These are phyloP conservation scores for Adelphocoris suturalis DNA, from an alignment of 2,888 invertebrate species.

Conservation along the genomic window DNA sequence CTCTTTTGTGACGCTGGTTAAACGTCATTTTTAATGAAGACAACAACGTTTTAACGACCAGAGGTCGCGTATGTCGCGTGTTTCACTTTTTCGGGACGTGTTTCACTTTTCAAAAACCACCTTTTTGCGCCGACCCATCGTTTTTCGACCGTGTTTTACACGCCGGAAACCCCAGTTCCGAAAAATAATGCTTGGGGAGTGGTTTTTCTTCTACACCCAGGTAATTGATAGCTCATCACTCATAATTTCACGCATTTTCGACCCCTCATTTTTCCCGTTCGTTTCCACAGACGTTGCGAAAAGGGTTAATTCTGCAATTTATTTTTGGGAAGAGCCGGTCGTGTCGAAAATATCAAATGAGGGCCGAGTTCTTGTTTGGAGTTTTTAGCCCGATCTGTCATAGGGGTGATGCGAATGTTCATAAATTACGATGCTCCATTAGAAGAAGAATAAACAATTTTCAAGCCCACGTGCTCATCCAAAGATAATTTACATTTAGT, in stretches of 20 bases:
- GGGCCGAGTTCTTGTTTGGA: background rate
- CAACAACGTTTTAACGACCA: conserved; percentile 38
- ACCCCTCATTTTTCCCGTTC: background rate
- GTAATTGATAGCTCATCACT: conserved; percentile 54
- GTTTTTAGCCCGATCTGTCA: background rate
- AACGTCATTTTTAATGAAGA: conserved; percentile 58
- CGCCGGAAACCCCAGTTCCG: background rate
- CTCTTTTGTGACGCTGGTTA: conserved; percentile 1
- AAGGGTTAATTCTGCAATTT: background rate
- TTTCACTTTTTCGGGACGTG: background rate
- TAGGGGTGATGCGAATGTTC: background rate
- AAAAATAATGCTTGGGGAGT: conserved; percentile 6
- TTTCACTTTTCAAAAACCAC: conserved; percentile 27
- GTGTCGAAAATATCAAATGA: background rate
- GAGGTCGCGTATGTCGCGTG: conserved; percentile 30
- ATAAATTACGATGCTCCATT: background rate
- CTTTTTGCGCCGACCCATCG: background rate
- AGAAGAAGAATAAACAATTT: background rate
- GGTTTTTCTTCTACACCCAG: background rate
- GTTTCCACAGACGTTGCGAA: background rate
- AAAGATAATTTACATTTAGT: too few species aligned
- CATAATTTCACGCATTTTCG: conserved; percentile 27
- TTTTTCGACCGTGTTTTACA: conserved; percentile 12
- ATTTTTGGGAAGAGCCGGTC: background rate
- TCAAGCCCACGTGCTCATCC: background rate